These are phyloP conservation scores for Cephus rjabovi DNA, from an alignment of 2,888 invertebrate genomes.

Conservation along the genomic window DNA sequence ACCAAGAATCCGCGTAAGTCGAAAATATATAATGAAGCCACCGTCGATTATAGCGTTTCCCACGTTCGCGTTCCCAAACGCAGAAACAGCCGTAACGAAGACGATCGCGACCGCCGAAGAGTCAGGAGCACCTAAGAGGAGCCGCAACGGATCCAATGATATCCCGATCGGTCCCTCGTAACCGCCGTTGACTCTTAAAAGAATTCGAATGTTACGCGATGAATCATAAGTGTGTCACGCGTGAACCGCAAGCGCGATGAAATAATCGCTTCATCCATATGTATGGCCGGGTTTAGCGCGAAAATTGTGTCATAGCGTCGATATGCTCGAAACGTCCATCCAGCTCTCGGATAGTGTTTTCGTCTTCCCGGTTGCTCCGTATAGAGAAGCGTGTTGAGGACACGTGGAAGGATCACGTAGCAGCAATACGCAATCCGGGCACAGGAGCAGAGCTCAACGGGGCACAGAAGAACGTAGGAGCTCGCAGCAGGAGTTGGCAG, in stretches of 20 bases:
- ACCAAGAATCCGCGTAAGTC: neutral
- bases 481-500: neutral
- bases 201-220: constrained; percentile 9
- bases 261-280: constrained; percentile 41
- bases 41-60: neutral
- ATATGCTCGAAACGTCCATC: neutral
- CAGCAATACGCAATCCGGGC: neutral
- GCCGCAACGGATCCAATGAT: neutral
- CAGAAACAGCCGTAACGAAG: neutral
- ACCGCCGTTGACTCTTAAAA: neutral
- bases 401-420: neutral
- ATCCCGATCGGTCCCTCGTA: neutral
- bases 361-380: constrained; percentile 26
- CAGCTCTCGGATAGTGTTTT: neutral
- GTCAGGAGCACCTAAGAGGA: neutral
- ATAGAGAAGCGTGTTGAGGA: neutral
- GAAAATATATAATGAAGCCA: neutral
- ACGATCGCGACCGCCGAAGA: neutral
- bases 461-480: neutral
- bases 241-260: constrained; percentile 45
- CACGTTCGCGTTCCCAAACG: too few species aligned
- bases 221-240: constrained; percentile 45
- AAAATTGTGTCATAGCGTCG: constrained; percentile 35
- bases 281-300: constrained; percentile 29
- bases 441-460: neutral